Percentiles rank a stretch among this genome's conserved stretches.
Evolutionary conservation across 2,113 vertebrate genomes (phyloP).

Genomic region (Boleophthalmus pectinirostris): DNA sequence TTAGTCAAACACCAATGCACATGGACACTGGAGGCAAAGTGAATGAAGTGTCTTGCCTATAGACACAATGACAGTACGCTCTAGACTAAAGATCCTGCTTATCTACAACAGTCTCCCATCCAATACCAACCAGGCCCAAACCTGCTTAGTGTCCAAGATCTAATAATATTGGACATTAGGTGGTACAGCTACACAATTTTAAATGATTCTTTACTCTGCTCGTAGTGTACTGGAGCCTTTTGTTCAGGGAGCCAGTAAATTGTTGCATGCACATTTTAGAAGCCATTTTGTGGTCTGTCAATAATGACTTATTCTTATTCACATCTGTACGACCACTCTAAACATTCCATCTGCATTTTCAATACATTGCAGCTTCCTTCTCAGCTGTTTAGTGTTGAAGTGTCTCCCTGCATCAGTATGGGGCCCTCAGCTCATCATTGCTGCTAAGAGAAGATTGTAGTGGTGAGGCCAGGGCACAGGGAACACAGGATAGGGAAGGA

Average conservation of each 20-base stretch:
- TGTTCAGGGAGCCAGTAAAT: too few species aligned
- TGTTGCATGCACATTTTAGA: not conserved
- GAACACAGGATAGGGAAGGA: conserved; percentile 19
- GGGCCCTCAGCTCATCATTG: conserved; percentile 49
- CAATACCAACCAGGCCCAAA: too few species aligned
- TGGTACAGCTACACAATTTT: not conserved
- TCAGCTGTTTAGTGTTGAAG: conserved; percentile 12
- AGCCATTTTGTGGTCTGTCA: conserved; percentile 2
- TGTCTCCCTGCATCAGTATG: conserved; percentile 25
- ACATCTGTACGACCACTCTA: conserved; percentile 1
- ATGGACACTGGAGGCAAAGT: too few species aligned
- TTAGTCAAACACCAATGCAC: too few species aligned
- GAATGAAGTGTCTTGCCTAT: too few species aligned
- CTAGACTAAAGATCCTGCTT: too few species aligned
- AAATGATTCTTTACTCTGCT: too few species aligned
- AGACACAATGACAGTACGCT: too few species aligned
- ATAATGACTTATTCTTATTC: not conserved
- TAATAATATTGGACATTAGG: not conserved
- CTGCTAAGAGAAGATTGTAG: conserved; percentile 38
- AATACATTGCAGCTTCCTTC: not conserved
- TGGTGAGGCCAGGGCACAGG: conserved; percentile 23
- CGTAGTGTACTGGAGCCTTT: too few species aligned
- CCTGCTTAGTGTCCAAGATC: too few species aligned
- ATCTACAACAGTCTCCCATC: too few species aligned
- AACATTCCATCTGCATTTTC: conserved; percentile 18